These are phyloP conservation scores for Nothoprocta perdicaria DNA, from an alignment of 2,113 vertebrate species.

Conservation along the genomic window DNA sequence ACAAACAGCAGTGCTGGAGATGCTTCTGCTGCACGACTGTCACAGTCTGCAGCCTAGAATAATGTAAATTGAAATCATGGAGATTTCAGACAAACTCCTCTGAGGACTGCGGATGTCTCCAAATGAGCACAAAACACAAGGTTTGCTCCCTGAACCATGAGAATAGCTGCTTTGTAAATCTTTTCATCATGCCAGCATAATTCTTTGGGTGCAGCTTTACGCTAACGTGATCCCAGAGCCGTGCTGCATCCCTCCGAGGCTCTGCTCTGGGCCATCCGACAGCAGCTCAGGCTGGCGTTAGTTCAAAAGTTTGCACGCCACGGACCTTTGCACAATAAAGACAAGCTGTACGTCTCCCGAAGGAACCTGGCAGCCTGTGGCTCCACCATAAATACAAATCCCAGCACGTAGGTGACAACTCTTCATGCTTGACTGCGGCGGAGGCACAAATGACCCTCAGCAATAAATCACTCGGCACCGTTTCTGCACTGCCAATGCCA, in stretches of 20 bases:
- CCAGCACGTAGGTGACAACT: not conserved
- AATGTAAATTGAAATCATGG: not conserved
- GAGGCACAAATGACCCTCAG: not conserved
- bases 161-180: not conserved
- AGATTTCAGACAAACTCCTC: not conserved
- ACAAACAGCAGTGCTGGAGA: not conserved
- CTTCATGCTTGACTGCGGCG: not conserved
- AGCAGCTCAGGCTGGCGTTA: not conserved
- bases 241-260: not conserved
- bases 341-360: not conserved
- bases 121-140: not conserved
- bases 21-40: not conserved
- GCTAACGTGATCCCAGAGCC: not conserved
- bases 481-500: not conserved
- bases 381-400: not conserved
- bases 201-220: not conserved
- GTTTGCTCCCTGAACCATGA: not conserved
- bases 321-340: not conserved
- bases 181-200: not conserved
- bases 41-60: not conserved
- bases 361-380: not conserved
- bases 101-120: not conserved
- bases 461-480: accelerated
- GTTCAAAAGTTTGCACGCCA: not conserved
- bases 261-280: not conserved